Evolutionary conservation across 1,140 invertebrate species (phyloP), one percentile per base, ranked within the genome.

Genomic region (Laupala kohalensis): DNA sequence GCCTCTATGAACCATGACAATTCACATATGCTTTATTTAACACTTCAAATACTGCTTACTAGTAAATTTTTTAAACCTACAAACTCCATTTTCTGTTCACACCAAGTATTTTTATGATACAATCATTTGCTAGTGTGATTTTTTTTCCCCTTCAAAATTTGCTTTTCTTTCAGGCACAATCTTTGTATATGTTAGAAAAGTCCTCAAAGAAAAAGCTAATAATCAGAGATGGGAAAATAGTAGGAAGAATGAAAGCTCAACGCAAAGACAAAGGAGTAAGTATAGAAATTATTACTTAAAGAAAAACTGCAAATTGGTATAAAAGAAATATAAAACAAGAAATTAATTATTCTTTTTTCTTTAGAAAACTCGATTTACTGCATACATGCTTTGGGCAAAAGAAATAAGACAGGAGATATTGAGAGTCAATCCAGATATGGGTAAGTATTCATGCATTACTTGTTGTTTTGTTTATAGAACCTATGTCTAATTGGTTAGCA

Each of bases 341-440:
- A 19, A 25, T 71, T 24, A 64, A 13, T 4, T 13, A n/a, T 3
- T n/a, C 19, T 64, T 64, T n/a, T 73, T 71, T 76, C 78, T 82
- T 76, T 77, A 90, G 89, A 90, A 90, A 82, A 86, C 89, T 6
- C 83, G 91, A 73, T 90, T 92, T 72, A 94, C 93, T 3, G 93
- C 93, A 1, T 96, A 95, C 80, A 94, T 93, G 88, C 82, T 95
- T 75, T 95, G 93, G 92, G 91, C 92, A 5, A 90, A 91, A 76
- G 90, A 93, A 77, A 86, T 91, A 30, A 84, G 93, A 66, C 88
- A 89, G 75, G 87, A 89, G 74, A 83, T 93, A 73, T 80, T 89
- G 30, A 83, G 86, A 73, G 84, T 88, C 76, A 85, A 89, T 82
- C 91, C 92, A 19, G 87, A 90, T 74, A 86, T 94, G 82, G 92